phyloP scores from a whole-genome alignment of 2,888 invertebrate genomes.

The Cotesia congregata region DNA sequence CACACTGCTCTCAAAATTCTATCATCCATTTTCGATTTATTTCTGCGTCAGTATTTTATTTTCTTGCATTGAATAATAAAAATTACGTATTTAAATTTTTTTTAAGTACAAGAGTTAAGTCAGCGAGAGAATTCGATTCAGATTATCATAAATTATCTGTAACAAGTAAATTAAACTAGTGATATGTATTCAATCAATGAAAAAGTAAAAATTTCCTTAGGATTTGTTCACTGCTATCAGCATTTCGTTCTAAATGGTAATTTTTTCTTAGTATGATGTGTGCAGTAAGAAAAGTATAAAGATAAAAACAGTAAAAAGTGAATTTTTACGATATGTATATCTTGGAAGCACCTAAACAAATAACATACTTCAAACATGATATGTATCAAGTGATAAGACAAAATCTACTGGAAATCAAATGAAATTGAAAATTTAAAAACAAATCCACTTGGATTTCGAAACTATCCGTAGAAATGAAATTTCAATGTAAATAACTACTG shows the following conservation, averaged over 20 bases:
- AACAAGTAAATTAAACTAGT: background rate
- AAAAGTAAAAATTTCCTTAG: constrained; percentile 10
- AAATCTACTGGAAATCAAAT: background rate
- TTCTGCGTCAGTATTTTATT: too few species aligned
- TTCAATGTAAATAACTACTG: constrained; percentile 5
- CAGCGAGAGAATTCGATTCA: too few species aligned
- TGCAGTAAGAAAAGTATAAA: constrained; percentile 23
- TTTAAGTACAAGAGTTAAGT: too few species aligned
- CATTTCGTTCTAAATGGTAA: constrained; percentile 62
- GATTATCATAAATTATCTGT: background rate
- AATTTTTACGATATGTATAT: constrained; percentile 9
- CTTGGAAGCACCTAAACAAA: background rate
- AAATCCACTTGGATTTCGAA: background rate
- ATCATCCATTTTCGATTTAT: too few species aligned
- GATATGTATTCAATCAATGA: constrained; percentile 17
- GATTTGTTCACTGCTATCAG: constrained; percentile 34
- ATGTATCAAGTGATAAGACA: constrained; percentile 9
- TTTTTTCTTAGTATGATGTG: constrained; percentile 40
- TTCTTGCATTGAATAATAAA: too few species aligned
- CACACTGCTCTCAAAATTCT: too few species aligned
- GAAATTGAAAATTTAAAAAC: constrained; percentile 14
- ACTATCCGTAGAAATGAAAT: background rate
- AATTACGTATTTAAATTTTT: too few species aligned
- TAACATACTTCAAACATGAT: constrained; percentile 8
- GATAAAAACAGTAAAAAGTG: constrained; percentile 12